phyloP scores from a whole-genome alignment of 1,140 invertebrate species.

The Drosophila bocqueti region DNA sequence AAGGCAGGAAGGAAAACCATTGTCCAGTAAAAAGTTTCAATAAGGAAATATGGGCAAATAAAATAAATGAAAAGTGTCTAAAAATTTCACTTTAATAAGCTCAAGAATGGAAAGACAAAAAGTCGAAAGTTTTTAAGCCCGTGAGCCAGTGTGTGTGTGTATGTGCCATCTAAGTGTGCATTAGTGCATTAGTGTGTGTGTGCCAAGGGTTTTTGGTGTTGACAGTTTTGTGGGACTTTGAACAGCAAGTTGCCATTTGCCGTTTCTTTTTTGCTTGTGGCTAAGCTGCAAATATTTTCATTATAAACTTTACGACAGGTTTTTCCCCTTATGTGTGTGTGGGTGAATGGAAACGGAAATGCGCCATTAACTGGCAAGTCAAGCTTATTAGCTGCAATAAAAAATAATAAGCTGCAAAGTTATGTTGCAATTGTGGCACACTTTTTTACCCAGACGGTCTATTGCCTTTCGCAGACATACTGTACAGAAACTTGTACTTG shows the following conservation, averaged over 20 bases:
- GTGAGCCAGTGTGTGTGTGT: constrained; percentile 15
- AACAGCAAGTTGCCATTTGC: constrained; percentile 69
- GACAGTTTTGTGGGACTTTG: constrained; percentile 54
- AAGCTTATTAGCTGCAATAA: constrained; percentile 81
- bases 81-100: constrained; percentile 77
- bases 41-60: constrained; percentile 73
- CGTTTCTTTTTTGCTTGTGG: constrained; percentile 28
- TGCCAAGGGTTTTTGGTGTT: constrained; percentile 46
- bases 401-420: constrained; percentile 82
- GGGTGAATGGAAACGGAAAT: constrained; percentile 72
- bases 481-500: constrained; percentile 15
- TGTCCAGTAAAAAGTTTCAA: constrained; percentile 66
- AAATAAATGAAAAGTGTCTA: constrained; percentile 70
- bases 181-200: constrained; percentile 22
- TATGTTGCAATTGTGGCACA: constrained; percentile 80
- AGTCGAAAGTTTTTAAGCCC: constrained; percentile 28
- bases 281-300: constrained; percentile 80
- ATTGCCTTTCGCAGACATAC: constrained; percentile 12
- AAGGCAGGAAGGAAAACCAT: constrained; percentile 22
- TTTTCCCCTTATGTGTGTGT: constrained; percentile 32
- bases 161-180: constrained; percentile 14
- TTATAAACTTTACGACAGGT: constrained; percentile 82
- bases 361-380: constrained; percentile 80
- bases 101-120: constrained; percentile 52
- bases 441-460: constrained; percentile 35